Evolutionary conservation across 2,888 invertebrate genomes (phyloP), one percentile per base, ranked within the genome.

Genomic region (Chirona hameri): DNA sequence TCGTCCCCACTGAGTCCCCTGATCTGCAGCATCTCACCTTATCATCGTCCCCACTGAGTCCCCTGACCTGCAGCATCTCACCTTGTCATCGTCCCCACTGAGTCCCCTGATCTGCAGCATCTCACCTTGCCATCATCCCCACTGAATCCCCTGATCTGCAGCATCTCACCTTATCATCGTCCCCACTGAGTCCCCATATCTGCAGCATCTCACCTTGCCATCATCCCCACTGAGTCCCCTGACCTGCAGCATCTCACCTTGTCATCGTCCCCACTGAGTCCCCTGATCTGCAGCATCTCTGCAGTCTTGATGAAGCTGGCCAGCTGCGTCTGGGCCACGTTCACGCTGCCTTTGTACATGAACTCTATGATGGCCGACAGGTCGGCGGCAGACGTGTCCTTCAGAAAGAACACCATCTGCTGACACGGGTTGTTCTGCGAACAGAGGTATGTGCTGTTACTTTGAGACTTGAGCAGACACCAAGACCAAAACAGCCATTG

Each of bases 261-360:
- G n/a, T 79, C 79, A 0, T 79, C 79, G 2, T 79, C 79, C 3
- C 79, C 79, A 39, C 79, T 79, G 79, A 85, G 84, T 14, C 85
- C 85, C 21, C 85, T 82, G 21, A 85, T 84, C 81, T 85, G 85
- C 57, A 85, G 84, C 18, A 84, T 83, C 80, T 85, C 85, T 60
- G 85, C 85, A 18, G 84, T 84, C 81, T 84, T 83, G 31, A 85
- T 72, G 72, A 85, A 83, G 79, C 84, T 81, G 69, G 83, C 83
- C 65, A 85, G 83, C 82, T 85, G 84, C 65, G 84, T 84, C 82
- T 85, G 85, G 27, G 85, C 82, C 80, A 85, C 85, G 72, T 85
- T 85, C 81, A 84, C 85, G 80, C 85, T 85, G 48, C 85, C 85
- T 83, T 85, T 84, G 83, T 85, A 85, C 85, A 85, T 85, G 82